Conservation (phyloP, 2,797 vertebrate genomes). For the Urophycis tenuis region DNA sequence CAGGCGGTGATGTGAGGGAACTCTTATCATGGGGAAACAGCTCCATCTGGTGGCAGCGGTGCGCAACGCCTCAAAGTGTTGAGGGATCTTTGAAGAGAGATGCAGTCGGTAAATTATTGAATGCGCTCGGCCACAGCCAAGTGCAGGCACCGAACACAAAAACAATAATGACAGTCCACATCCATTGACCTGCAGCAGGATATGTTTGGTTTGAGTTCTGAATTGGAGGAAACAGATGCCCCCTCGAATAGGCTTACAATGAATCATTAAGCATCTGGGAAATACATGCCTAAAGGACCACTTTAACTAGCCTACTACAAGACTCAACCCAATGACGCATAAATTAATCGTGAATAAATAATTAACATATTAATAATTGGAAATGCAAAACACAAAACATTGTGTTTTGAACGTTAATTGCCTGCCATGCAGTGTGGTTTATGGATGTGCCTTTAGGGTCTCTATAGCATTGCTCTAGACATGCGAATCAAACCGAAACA, state of each 20-base stretch:
- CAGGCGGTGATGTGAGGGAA: no score
- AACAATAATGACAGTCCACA: neutral
- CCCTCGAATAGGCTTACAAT: neutral
- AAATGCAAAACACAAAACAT: neutral
- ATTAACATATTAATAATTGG: neutral
- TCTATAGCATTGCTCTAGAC: neutral
- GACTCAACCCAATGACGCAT: neutral
- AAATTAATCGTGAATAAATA: no score
- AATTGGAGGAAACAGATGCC: neutral
- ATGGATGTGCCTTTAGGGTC: neutral
- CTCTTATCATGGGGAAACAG: slow-evolving; percentile 39
- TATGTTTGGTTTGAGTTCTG: neutral
- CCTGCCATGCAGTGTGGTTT: neutral
- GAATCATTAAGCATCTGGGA: no score
- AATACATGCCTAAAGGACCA: no score
- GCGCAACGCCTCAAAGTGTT: neutral
- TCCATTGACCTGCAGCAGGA: neutral
- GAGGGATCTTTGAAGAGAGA: neutral
- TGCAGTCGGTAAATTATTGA: neutral
- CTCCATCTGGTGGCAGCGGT: slow-evolving; percentile 48
- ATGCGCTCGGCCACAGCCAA: neutral
- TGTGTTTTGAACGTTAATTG: neutral
- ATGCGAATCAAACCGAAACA: neutral
- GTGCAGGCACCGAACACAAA: neutral
- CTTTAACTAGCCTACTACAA: neutral